Conservation (phyloP, 2,888 invertebrate genomes). For the Anodontia alba region DNA sequence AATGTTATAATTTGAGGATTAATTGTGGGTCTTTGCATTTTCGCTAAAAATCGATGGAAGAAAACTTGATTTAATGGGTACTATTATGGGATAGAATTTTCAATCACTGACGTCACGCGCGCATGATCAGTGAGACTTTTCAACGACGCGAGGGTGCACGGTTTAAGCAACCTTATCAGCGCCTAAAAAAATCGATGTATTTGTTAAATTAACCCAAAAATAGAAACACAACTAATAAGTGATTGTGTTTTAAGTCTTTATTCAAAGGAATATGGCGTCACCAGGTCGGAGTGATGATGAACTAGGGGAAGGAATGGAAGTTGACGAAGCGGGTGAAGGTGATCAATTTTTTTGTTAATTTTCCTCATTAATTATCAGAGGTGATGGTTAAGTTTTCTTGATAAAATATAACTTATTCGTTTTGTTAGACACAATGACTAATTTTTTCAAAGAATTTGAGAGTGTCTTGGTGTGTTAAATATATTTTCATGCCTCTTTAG, state of each 20-base stretch:
- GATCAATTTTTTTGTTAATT: conserved; percentile 17
- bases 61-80: no score
- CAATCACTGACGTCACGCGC: conserved; percentile 77
- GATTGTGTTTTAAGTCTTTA: neutral
- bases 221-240: neutral
- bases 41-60: no score
- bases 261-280: conserved; percentile 40
- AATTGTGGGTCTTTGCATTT: no score
- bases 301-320: conserved; percentile 76
- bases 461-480: neutral
- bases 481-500: neutral
- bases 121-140: conserved; percentile 71
- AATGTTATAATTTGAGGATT: no score
- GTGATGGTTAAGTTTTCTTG: conserved; percentile 16
- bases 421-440: neutral
- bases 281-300: conserved; percentile 70
- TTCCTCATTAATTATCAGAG: conserved; percentile 14
- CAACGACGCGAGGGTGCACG: conserved; percentile 19
- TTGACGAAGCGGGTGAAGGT: conserved; percentile 73
- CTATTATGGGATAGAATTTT: conserved; percentile 79
- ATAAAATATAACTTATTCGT: conserved; percentile 40
- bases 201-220: conserved; percentile 1
- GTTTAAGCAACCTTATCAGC: conserved; percentile 5
- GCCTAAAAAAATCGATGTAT: neutral
- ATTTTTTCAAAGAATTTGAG: neutral